Evolutionary conservation across 2,888 invertebrate species (phyloP).

Genomic region (Chalcosyrphus nemorum): DNA sequence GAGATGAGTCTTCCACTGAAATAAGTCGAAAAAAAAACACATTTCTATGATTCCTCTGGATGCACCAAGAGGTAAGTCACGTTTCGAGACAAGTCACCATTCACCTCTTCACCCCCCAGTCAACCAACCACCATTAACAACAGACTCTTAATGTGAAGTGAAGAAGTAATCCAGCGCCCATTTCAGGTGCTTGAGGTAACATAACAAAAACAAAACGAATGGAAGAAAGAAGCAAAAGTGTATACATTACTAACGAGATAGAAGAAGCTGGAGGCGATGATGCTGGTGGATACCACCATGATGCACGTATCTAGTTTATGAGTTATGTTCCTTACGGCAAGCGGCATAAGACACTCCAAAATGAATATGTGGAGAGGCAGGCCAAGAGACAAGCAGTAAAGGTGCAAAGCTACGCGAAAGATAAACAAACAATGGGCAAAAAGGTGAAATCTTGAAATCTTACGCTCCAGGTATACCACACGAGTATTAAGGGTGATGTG

Average conservation of each 20-base stretch:
- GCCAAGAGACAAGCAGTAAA: neutral
- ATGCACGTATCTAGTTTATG: constrained; percentile 50
- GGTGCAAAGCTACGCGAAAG: constrained; percentile 40
- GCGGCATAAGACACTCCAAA: constrained; percentile 11
- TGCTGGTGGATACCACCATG: constrained; percentile 6
- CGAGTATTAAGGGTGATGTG: constrained; percentile 18
- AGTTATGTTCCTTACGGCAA: constrained; percentile 21
- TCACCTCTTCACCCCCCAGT: constrained; percentile 5
- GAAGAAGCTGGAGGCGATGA: constrained; percentile 36
- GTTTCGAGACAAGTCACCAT: constrained; percentile 48
- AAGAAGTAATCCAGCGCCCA: constrained; percentile 62
- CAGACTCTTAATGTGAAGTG: constrained; percentile 22
- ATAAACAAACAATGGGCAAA: constrained; percentile 60
- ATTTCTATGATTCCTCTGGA: constrained; percentile 30
- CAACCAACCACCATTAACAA: no score
- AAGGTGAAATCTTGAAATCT: constrained; percentile 55
- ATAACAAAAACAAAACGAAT: constrained; percentile 59
- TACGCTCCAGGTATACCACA: constrained; percentile 29
- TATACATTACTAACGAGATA: constrained; percentile 60
- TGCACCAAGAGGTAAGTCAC: constrained; percentile 65
- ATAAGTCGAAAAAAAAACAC: no score
- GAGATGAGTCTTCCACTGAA: constrained; percentile 34
- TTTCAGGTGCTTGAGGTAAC: constrained; percentile 62
- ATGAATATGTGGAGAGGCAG: no score
- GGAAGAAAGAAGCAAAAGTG: constrained; percentile 30